Evolutionary conservation across 2,797 vertebrate species (phyloP).

Genomic region (Okamejei kenojei): DNA sequence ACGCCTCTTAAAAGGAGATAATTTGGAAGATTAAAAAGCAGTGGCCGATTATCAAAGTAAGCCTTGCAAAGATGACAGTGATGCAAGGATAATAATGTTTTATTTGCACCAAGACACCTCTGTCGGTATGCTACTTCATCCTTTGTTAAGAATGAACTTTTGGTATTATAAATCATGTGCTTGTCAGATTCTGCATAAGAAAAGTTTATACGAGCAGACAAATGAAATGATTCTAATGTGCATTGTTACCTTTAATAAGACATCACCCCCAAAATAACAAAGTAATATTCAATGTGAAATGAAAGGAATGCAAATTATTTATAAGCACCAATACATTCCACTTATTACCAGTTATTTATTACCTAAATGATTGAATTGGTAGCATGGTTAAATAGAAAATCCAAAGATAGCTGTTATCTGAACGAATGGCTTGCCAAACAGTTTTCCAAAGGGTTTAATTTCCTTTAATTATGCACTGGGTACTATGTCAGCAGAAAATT

Average conservation of each 20-base stretch:
- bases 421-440: background rate
- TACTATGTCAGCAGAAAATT: background rate
- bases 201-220: background rate
- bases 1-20: constrained; percentile 7
- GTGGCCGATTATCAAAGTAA: constrained; percentile 24
- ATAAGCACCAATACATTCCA: background rate
- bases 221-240: background rate
- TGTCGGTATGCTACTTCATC: background rate
- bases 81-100: background rate
- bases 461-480: background rate
- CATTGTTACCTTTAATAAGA: background rate
- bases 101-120: too few species aligned
- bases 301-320: background rate
- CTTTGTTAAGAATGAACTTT: background rate
- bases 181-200: background rate
- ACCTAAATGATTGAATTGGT: background rate
- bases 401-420: background rate
- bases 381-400: background rate
- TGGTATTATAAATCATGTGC: background rate
- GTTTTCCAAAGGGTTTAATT: background rate
- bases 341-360: background rate
- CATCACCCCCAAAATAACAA: background rate
- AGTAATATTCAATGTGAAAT: background rate
- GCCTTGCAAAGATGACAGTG: background rate
- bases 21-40: constrained; percentile 35